phyloP scores from a whole-genome alignment of 2,888 invertebrate genomes.

The Nesidiocoris tenuis region DNA sequence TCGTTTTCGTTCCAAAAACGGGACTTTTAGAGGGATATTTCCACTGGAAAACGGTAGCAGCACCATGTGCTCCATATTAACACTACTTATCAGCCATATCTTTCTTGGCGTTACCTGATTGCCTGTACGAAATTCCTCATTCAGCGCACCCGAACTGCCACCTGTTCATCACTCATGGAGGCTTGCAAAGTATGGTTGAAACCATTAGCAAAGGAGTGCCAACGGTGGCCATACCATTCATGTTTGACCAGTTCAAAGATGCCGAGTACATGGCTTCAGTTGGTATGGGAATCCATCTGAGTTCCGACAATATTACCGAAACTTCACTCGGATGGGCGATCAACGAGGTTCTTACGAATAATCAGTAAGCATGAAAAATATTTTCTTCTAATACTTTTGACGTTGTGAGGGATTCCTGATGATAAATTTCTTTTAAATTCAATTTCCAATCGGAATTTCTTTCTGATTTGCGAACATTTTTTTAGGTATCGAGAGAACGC shows the following conservation, averaged over 20 bases:
- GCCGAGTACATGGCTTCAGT: constrained; percentile 9
- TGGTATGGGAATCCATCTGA: constrained; percentile 39
- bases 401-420: too few species aligned
- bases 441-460: too few species aligned
- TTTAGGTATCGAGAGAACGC: constrained; percentile 41
- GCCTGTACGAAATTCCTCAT: too few species aligned
- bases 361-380: constrained; percentile 52
- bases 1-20: too few species aligned
- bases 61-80: too few species aligned
- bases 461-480: too few species aligned
- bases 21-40: too few species aligned
- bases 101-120: too few species aligned
- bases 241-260: constrained; percentile 45
- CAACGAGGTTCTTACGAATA: constrained; percentile 36
- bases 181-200: constrained; percentile 45
- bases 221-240: constrained; percentile 44
- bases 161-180: constrained; percentile 48
- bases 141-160: constrained; percentile 47
- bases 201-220: constrained; percentile 45
- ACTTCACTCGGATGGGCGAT: constrained; percentile 37
- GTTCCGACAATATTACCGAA: constrained; percentile 37
- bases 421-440: too few species aligned
- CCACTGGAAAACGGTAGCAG: too few species aligned
- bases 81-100: too few species aligned
- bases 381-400: background rate